Evolutionary conservation across 2,113 vertebrate species (phyloP).

Genomic region (Austrofundulus limnaeus): DNA sequence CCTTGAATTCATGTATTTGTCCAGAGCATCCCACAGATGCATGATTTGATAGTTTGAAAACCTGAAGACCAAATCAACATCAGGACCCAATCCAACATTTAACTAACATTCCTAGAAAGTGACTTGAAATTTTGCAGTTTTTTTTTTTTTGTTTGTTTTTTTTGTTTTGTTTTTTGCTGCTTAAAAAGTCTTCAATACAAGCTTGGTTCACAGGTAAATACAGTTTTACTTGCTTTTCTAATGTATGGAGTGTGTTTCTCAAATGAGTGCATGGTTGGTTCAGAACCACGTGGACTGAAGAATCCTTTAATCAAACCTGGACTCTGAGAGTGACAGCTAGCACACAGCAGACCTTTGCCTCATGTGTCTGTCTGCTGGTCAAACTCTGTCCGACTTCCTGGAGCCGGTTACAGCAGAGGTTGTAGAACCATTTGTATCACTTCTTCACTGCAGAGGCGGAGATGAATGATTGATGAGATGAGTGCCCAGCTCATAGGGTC

Average conservation of each 20-base stretch:
- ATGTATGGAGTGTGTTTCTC: not conserved
- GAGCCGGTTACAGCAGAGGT: conserved; percentile 59
- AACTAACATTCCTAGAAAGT: too few relatives aligned
- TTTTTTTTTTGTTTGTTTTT: too few relatives aligned
- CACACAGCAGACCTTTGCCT: not conserved
- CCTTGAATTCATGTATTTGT: too few relatives aligned
- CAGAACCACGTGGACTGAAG: not conserved
- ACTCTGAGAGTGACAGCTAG: not conserved
- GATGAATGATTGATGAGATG: conserved; percentile 79
- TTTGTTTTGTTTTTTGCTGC: too few relatives aligned
- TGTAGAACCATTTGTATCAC: conserved; percentile 44
- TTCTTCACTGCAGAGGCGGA: conserved; percentile 54
- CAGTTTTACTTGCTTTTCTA: not conserved
- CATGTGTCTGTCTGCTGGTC: conserved; percentile 32
- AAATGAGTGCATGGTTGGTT: not conserved
- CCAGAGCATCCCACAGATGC: too few relatives aligned
- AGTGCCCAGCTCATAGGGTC: conserved; percentile 61
- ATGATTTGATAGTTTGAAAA: too few relatives aligned
- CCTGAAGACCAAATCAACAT: too few relatives aligned
- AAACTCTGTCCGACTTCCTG: conserved; percentile 45
- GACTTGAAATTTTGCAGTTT: too few relatives aligned
- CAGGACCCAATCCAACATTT: too few relatives aligned
- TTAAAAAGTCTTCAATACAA: too few relatives aligned
- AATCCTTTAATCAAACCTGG: not conserved
- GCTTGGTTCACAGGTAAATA: too few relatives aligned